Conservation (phyloP, 2,113 vertebrate species). For the Mungos mungo region DNA sequence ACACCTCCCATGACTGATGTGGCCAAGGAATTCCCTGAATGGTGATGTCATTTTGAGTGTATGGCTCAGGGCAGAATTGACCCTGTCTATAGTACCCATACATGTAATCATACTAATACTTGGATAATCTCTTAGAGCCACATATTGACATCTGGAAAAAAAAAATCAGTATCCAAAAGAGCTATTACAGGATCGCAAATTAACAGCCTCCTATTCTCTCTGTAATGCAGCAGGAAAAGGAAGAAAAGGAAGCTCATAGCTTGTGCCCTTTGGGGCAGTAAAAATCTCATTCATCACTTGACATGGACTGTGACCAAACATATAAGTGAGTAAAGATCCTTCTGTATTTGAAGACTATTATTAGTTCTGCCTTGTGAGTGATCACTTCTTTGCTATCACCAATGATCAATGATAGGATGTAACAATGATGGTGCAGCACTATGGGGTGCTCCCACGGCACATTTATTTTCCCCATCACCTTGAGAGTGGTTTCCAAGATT, state of each 20-base stretch:
- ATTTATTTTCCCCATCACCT: constrained; percentile 51
- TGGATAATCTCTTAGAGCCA: background rate
- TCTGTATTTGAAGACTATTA: constrained; percentile 5
- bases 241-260: background rate
- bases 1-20: background rate
- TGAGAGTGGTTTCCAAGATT: constrained; percentile 51
- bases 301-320: background rate
- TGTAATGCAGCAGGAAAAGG: background rate
- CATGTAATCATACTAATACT: background rate
- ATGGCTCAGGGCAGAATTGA: background rate
- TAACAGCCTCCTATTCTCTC: background rate
- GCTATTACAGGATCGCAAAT: background rate
- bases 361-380: constrained; percentile 12
- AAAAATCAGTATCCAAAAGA: background rate
- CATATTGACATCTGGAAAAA: background rate
- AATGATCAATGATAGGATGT: background rate
- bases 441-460: rapidly evolving
- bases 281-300: background rate
- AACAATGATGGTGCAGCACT: background rate
- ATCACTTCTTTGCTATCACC: background rate
- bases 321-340: background rate
- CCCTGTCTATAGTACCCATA: background rate
- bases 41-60: background rate
- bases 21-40: background rate
- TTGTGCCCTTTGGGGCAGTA: background rate